A percentile compares a stretch with the other conserved stretches of the same genome.
These are phyloP conservation scores for Fragum sueziense DNA, from an alignment of 2,888 invertebrate species.

Conservation along the genomic window DNA sequence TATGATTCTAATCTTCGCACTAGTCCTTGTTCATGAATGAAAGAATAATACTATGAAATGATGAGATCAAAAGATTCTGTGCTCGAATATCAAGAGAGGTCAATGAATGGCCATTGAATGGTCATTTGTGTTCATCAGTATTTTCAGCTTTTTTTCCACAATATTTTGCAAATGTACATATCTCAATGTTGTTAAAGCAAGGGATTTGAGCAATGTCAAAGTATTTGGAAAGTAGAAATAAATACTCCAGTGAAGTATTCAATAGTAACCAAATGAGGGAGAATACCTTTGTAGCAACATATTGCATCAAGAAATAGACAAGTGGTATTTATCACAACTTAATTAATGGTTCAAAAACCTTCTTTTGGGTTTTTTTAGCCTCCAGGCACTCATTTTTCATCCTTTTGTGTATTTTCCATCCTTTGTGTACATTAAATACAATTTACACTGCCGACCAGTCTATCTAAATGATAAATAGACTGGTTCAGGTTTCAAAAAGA, in stretches of 20 bases:
- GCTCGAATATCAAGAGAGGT: too few species aligned
- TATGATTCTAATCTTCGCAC: background rate
- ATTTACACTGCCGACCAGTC: constrained; percentile 11
- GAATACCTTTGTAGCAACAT: background rate
- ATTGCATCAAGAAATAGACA: constrained; percentile 7
- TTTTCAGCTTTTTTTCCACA: background rate
- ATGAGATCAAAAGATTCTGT: too few species aligned
- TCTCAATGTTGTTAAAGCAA: background rate
- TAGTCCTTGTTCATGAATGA: too few species aligned
- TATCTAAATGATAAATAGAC: constrained; percentile 8
- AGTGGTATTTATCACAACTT: constrained; percentile 16
- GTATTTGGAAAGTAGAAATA: too few species aligned
- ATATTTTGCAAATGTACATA: background rate
- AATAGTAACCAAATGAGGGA: background rate
- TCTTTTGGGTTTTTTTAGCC: constrained; percentile 13
- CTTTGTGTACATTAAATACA: background rate
- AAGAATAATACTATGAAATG: too few species aligned
- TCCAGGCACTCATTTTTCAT: constrained; percentile 4
- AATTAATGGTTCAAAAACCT: background rate
- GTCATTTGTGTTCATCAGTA: background rate
- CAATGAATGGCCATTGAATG: too few species aligned
- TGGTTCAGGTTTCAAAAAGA: constrained; percentile 15
- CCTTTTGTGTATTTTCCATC: background rate
- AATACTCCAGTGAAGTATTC: too few species aligned
- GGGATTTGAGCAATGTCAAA: too few species aligned